These are phyloP conservation scores for Drosophila lacicola DNA, from an alignment of 2,888 invertebrate genomes.

Conservation along the genomic window DNA sequence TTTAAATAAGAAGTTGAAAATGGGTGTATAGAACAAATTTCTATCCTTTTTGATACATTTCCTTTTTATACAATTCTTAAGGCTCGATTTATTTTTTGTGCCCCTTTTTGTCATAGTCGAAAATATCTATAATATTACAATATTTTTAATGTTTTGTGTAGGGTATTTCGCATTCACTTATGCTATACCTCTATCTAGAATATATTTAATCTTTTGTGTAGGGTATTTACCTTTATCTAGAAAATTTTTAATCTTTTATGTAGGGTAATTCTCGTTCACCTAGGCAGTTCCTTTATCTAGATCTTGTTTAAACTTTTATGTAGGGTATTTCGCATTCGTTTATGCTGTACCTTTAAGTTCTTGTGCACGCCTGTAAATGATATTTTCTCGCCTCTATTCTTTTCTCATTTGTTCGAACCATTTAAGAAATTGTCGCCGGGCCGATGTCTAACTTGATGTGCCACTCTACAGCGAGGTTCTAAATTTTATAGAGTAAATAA, in stretches of 20 bases:
- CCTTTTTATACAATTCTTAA: no score
- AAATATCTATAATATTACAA: no score
- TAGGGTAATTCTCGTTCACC: background rate
- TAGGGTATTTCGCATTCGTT: constrained; percentile 1
- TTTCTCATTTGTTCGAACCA: constrained; percentile 69
- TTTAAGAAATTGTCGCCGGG: constrained; percentile 74
- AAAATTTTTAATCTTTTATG: no score
- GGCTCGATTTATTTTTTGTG: no score
- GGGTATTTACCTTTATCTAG: background rate
- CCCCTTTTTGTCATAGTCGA: no score
- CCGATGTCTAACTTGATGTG: constrained; percentile 36
- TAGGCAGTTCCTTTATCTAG: background rate
- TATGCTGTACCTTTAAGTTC: constrained; percentile 9
- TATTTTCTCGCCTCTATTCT: constrained; percentile 42
- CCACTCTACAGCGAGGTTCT: constrained; percentile 19
- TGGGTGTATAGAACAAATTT: no score
- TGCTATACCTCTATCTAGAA: background rate
- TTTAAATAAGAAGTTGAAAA: no score
- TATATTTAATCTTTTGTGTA: no score
- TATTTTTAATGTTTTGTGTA: background rate
- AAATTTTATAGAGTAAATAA: constrained; percentile 68
- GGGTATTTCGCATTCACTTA: constrained; percentile 3
- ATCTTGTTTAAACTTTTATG: no score
- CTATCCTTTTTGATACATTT: no score
- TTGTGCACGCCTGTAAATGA: constrained; percentile 49